These are phyloP conservation scores for Sphinx pinastri DNA, from an alignment of 2,888 invertebrate genomes.

Conservation along the genomic window DNA sequence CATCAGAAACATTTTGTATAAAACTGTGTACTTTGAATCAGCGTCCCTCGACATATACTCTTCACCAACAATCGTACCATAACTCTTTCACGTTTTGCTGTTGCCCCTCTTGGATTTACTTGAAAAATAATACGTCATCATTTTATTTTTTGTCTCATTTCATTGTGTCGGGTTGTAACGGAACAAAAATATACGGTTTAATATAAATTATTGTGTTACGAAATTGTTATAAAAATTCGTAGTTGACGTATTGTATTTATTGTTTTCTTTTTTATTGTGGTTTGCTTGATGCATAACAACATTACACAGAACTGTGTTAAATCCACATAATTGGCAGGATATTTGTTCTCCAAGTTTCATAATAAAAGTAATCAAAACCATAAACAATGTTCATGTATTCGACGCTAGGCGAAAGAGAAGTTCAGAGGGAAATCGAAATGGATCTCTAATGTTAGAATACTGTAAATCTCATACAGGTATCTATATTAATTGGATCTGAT, in stretches of 20 bases:
- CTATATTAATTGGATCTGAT: neutral
- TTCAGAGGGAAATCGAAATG: conserved; percentile 19
- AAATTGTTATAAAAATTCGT: neutral
- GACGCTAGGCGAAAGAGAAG: conserved; percentile 16
- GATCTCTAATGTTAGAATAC: conserved; percentile 15
- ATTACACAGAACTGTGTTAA: neutral
- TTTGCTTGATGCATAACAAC: neutral
- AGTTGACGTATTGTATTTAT: conserved; percentile 13
- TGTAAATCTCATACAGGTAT: conserved; percentile 2
- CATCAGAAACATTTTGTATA: conserved; percentile 57
- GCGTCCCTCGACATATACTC: conserved; percentile 59
- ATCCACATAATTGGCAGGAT: neutral
- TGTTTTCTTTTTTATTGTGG: neutral
- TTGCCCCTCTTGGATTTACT: conserved; percentile 76
- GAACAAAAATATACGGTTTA: neutral
- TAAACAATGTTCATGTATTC: neutral
- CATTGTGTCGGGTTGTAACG: conserved; percentile 5
- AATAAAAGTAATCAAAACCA: neutral
- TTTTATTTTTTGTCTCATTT: conserved; percentile 36
- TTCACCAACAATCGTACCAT: conserved; percentile 56
- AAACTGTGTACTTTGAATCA: conserved; percentile 62
- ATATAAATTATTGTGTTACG: conserved; percentile 14
- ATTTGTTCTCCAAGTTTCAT: neutral
- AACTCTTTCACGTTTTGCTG: conserved; percentile 71
- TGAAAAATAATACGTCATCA: conserved; percentile 71